Percentiles rank a stretch among this genome's conserved stretches.
Evolutionary conservation across 2,888 invertebrate species (phyloP).

Genomic region (Scaptomyza cyrtandrae): DNA sequence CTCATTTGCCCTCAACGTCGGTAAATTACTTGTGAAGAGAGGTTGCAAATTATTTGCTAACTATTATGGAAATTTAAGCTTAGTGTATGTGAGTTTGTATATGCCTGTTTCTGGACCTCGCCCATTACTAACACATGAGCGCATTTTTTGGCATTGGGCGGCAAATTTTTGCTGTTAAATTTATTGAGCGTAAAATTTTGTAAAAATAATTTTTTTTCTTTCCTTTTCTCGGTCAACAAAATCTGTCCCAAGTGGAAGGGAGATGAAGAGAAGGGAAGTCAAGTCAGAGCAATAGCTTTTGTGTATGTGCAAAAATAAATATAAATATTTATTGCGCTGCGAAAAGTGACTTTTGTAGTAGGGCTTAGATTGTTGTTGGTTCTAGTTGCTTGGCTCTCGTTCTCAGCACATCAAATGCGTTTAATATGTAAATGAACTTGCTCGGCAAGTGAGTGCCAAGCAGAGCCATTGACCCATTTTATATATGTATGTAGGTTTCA

Average conservation of each 20-base stretch:
- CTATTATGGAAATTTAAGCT: conserved; percentile 45
- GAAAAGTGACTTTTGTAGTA: conserved; percentile 47
- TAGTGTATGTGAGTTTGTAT: conserved; percentile 2
- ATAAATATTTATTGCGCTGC: conserved; percentile 74
- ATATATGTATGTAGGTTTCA: background rate
- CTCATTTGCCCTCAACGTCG: conserved; percentile 11
- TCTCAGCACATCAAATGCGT: conserved; percentile 39
- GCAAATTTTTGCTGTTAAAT: conserved; percentile 59
- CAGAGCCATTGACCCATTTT: conserved; percentile 67
- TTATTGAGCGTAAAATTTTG: conserved; percentile 79
- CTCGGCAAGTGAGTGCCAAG: conserved; percentile 21
- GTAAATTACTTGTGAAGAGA: conserved; percentile 28
- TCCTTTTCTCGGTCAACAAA: conserved; percentile 20
- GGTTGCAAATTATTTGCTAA: conserved; percentile 46
- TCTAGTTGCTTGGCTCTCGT: conserved; percentile 21
- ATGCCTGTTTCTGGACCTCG: conserved; percentile 7
- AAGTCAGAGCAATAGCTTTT: conserved; percentile 10
- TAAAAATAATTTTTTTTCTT: conserved; percentile 51
- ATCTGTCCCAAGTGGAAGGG: conserved; percentile 12
- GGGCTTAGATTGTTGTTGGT: conserved; percentile 4
- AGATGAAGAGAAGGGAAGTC: background rate
- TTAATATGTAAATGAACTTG: conserved; percentile 67
- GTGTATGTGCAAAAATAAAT: conserved; percentile 70
- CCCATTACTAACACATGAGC: conserved; percentile 75
- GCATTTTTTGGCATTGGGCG: conserved; percentile 62